Evolutionary conservation across 2,888 invertebrate genomes (phyloP).

Genomic region (Cryptophagus acutangulus): DNA sequence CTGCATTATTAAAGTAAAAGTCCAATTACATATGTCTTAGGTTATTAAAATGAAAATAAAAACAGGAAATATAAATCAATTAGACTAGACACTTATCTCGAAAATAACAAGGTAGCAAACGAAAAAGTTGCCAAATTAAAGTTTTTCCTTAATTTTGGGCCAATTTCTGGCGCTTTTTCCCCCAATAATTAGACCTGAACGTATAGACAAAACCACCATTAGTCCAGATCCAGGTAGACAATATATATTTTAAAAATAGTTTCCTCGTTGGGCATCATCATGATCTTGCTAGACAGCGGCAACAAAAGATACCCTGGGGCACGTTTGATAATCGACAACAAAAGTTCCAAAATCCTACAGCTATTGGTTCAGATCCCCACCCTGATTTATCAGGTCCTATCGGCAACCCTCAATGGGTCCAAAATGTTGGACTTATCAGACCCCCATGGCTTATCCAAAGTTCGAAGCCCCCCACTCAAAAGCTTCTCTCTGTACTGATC

Average conservation of each 20-base stretch:
- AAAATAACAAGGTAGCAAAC: too few relatives aligned
- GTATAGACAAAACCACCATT: too few relatives aligned
- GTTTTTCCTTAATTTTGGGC: too few relatives aligned
- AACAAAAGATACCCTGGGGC: conserved; percentile 24
- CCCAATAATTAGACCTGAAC: too few relatives aligned
- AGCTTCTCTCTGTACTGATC: conserved; percentile 19
- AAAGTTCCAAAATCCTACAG: conserved; percentile 37
- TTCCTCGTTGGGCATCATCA: conserved; percentile 13
- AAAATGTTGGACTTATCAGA: conserved; percentile 29
- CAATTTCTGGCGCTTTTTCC: too few relatives aligned
- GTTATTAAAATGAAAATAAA: too few relatives aligned
- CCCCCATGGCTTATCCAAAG: conserved; percentile 30
- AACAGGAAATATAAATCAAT: too few relatives aligned
- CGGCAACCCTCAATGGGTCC: conserved; percentile 41
- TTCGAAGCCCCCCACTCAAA: conserved; percentile 27
- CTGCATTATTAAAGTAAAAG: too few relatives aligned
- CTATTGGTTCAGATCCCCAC: conserved; percentile 41
- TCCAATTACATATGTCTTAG: too few relatives aligned
- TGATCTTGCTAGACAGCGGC: conserved; percentile 17
- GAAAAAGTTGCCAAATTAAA: too few relatives aligned
- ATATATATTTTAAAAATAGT: conserved; percentile 9
- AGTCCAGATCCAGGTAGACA: too few relatives aligned
- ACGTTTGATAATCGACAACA: conserved; percentile 30
- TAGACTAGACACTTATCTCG: too few relatives aligned
- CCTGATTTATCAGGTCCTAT: conserved; percentile 37